These are phyloP conservation scores for Lordiphosa andalusiaca DNA, from an alignment of 2,888 invertebrate species.

Conservation along the genomic window DNA sequence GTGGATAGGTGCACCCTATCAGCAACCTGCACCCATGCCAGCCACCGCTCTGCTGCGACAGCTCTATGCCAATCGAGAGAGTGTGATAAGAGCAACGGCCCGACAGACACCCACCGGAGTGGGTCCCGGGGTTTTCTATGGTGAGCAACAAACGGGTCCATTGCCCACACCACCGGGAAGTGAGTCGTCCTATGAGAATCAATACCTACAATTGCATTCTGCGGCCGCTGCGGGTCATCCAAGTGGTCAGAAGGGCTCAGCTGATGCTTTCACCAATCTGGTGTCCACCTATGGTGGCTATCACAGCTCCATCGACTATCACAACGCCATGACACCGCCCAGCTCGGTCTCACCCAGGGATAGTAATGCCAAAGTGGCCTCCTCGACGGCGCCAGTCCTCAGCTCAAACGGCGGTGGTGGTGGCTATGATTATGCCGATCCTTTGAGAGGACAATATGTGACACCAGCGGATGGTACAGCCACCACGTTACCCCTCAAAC, in stretches of 20 bases:
- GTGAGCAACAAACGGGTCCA: constrained; percentile 84
- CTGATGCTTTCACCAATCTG: constrained; percentile 83
- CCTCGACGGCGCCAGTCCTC: constrained; percentile 46
- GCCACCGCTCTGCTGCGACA: constrained; percentile 94
- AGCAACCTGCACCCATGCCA: constrained; percentile 85
- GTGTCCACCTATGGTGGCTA: constrained; percentile 83
- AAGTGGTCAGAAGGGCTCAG: constrained; percentile 80
- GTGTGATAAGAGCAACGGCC: constrained; percentile 94
- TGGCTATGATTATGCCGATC: constrained; percentile 85
- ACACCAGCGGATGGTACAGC: constrained; percentile 80
- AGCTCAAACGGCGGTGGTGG: constrained; percentile 46
- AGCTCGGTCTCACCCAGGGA: constrained; percentile 98
- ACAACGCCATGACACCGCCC: constrained; percentile 97
- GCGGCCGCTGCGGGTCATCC: constrained; percentile 72
- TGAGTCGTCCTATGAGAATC: constrained; percentile 86
- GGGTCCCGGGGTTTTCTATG: constrained; percentile 68
- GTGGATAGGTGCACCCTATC: constrained; percentile 93
- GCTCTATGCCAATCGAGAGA: constrained; percentile 95
- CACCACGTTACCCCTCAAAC: constrained; percentile 90
- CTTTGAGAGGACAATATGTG: constrained; percentile 81
- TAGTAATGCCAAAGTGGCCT: constrained; percentile 82
- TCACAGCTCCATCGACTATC: constrained; percentile 88
- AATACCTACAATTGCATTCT: constrained; percentile 82
- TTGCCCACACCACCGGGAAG: constrained; percentile 95
- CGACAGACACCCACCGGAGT: constrained; percentile 79